These are phyloP conservation scores for Camelus dromedarius DNA, from an alignment of 2,113 vertebrate genomes.

Conservation along the genomic window DNA sequence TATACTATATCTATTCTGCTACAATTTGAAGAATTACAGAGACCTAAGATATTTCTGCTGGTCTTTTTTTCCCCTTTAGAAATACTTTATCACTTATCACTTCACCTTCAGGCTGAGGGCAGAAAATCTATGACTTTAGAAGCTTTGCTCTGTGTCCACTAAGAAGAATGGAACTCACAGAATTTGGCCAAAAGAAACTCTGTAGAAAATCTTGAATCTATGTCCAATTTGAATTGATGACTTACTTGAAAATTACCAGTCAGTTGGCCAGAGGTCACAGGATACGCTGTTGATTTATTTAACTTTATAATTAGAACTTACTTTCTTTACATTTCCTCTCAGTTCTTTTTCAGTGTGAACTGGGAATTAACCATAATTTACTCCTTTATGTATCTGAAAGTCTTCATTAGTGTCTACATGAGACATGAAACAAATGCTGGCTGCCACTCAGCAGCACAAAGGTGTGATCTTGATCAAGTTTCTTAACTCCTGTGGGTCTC, in stretches of 20 bases:
- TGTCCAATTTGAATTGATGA: neutral
- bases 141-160: neutral
- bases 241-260: neutral
- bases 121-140: neutral
- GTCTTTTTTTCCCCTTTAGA: neutral
- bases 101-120: neutral
- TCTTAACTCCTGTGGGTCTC: neutral
- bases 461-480: neutral
- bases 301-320: neutral
- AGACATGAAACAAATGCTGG: slow-evolving; percentile 2
- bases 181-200: neutral
- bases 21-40: neutral
- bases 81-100: neutral
- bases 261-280: neutral
- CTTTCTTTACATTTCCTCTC: neutral
- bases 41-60: neutral
- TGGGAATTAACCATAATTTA: slow-evolving; percentile 48
- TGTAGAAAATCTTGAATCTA: neutral
- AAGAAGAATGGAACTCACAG: neutral
- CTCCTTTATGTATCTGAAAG: slow-evolving; percentile 30
- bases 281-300: slow-evolving; percentile 4
- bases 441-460: neutral
- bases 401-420: neutral
- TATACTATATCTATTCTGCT: neutral
- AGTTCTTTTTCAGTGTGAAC: slow-evolving; percentile 20